phyloP scores from a whole-genome alignment of 2,797 vertebrate species.

The Scyliorhinus canicula region DNA sequence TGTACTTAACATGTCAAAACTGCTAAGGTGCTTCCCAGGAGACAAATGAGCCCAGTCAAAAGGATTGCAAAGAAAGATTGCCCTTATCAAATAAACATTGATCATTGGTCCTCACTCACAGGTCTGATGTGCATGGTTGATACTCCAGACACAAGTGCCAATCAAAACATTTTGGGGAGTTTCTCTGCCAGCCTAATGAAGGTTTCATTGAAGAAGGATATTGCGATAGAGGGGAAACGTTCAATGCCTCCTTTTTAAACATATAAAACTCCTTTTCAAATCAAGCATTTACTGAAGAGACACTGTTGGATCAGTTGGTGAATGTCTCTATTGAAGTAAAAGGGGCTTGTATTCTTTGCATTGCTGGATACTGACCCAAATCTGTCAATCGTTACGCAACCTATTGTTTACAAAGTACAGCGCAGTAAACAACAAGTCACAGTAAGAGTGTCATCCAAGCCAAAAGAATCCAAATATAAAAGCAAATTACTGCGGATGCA shows the following conservation, averaged over 20 bases:
- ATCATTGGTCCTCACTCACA: background rate
- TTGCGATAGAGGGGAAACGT: background rate
- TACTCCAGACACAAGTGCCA: background rate
- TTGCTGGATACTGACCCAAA: background rate
- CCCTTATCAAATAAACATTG: background rate
- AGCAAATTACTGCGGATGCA: too few species aligned
- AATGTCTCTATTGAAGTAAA: slow-evolving; percentile 1
- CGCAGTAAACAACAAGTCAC: background rate
- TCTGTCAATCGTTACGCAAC: background rate
- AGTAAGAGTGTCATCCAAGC: background rate
- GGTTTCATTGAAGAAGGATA: background rate
- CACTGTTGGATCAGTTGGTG: background rate
- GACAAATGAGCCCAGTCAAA: background rate
- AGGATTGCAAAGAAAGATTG: background rate
- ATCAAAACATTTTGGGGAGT: background rate
- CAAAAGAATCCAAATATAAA: background rate
- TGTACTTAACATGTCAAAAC: background rate
- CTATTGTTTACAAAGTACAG: background rate
- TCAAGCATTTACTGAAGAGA: background rate
- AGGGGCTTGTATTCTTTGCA: background rate
- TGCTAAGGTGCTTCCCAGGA: background rate
- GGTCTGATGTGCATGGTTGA: background rate
- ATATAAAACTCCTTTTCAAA: background rate
- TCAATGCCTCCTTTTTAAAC: background rate
- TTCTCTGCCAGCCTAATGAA: background rate